Evolutionary conservation across 2,888 invertebrate species (phyloP).

Genomic region (Sinohyriopsis cumingii): DNA sequence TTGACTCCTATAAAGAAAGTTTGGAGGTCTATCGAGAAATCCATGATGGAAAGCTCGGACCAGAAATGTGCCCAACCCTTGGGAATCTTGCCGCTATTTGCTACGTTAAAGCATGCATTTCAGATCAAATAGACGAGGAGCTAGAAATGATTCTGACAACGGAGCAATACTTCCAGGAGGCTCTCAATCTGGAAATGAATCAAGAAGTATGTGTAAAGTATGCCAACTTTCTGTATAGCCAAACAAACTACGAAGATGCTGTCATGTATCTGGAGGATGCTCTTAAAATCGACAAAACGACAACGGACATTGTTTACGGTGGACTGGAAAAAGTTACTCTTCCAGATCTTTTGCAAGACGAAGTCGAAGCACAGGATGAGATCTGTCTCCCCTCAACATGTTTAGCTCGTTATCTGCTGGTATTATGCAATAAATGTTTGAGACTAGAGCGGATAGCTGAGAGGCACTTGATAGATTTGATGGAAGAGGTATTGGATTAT

Average conservation of each 20-base stretch:
- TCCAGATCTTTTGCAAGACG: slow-evolving; percentile 67
- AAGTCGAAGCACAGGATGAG: slow-evolving; percentile 67
- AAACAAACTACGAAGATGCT: slow-evolving; percentile 64
- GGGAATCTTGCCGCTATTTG: slow-evolving; percentile 69
- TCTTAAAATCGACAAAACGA: slow-evolving; percentile 39
- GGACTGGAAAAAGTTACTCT: slow-evolving; percentile 69
- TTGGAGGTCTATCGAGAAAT: slow-evolving; percentile 66
- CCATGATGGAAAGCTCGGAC: slow-evolving; percentile 59
- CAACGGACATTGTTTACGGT: slow-evolving; percentile 55
- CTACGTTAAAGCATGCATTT: slow-evolving; percentile 68
- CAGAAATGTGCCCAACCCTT: slow-evolving; percentile 64
- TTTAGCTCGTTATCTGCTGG: slow-evolving; percentile 63
- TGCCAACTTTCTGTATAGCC: slow-evolving; percentile 68
- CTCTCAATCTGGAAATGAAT: slow-evolving; percentile 58
- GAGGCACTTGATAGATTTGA: slow-evolving; percentile 53
- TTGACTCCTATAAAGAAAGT: slow-evolving; percentile 68
- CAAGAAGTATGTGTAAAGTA: slow-evolving; percentile 65
- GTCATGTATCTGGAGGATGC: slow-evolving; percentile 60
- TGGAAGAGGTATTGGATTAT: slow-evolving; percentile 54
- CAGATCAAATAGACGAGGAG: slow-evolving; percentile 62
- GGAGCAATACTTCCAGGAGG: slow-evolving; percentile 66
- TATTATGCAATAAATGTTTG: slow-evolving; percentile 65
- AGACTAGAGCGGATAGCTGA: slow-evolving; percentile 58
- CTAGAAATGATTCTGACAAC: slow-evolving; percentile 61
- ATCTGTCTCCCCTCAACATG: slow-evolving; percentile 63